Conservation (phyloP, 2,888 invertebrate species). For the Hipparchia sbordonii region DNA sequence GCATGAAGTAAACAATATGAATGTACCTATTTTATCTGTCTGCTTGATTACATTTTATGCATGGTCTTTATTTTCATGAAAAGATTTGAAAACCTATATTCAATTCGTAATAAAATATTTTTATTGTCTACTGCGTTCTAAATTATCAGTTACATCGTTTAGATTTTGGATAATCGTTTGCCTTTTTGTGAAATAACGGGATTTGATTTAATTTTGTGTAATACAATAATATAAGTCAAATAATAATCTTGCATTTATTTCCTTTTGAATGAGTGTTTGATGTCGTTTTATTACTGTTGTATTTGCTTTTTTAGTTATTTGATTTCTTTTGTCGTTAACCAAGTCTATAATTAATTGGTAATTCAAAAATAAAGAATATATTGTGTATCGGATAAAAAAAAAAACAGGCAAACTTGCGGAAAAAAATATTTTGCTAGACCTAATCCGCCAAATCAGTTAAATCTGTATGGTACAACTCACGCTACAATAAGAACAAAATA, state of each 20-base stretch:
- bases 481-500: no score
- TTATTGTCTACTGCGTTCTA: not conserved
- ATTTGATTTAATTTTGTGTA: not conserved
- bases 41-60: slow-evolving; percentile 15
- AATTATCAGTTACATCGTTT: not conserved
- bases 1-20: slow-evolving; percentile 29
- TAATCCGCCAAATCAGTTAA: no score
- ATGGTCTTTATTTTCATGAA: slow-evolving; percentile 10
- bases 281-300: not conserved
- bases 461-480: no score
- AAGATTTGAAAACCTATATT: not conserved
- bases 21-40: not conserved
- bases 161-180: not conserved
- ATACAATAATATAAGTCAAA: no score
- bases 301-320: not conserved
- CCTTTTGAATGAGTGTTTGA: not conserved
- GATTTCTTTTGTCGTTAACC: not conserved
- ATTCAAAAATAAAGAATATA: no score
- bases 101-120: not conserved
- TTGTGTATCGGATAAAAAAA: no score
- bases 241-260: not conserved
- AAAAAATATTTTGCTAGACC: no score
- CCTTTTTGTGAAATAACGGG: not conserved
- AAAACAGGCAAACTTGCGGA: no score
- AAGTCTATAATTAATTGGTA: not conserved